phyloP scores from a whole-genome alignment of 2,797 vertebrate species.

The Ctenosaura bakeri region DNA sequence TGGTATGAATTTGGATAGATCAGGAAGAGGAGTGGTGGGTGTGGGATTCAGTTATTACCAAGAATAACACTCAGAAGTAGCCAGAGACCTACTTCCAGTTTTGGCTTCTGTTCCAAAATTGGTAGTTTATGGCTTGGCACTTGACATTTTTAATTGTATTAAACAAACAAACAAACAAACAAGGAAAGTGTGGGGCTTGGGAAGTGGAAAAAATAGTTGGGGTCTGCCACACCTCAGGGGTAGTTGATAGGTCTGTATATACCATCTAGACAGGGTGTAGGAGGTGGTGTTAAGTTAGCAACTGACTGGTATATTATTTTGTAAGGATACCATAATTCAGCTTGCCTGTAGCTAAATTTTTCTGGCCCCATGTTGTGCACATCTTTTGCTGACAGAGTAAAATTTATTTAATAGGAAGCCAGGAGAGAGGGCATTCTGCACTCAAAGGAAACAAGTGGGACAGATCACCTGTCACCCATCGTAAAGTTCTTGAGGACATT shows the following conservation, averaged over 20 bases:
- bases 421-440: not conserved
- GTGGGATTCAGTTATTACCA: no score
- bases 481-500: not conserved
- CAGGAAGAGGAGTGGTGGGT: no score
- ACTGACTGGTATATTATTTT: not conserved
- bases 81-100: no score
- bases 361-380: not conserved
- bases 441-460: not conserved
- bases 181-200: no score
- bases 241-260: not conserved
- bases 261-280: not conserved
- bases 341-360: not conserved
- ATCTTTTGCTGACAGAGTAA: not conserved
- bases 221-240: no score
- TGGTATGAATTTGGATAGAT: no score
- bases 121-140: no score
- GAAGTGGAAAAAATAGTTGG: no score
- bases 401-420: not conserved
- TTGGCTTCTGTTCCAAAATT: no score
- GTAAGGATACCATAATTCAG: not conserved
- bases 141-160: no score
- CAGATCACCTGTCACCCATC: not conserved
- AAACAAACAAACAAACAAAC: no score
- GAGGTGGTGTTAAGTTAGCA: not conserved
- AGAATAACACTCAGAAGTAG: no score